These are phyloP conservation scores for Eudemis profundana DNA, from an alignment of 2,888 invertebrate genomes.

Conservation along the genomic window DNA sequence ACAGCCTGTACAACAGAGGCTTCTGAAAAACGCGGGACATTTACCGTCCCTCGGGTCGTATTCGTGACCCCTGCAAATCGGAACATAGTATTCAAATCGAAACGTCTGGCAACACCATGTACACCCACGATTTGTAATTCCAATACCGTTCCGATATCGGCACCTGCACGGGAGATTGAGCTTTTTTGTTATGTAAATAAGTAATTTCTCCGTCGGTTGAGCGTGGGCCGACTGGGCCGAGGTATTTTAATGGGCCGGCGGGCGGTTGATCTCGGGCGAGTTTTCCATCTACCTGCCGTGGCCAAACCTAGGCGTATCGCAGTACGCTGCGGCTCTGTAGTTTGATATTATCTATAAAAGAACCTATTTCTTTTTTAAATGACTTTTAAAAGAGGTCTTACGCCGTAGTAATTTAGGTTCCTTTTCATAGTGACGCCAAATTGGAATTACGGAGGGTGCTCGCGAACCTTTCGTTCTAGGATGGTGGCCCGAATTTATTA, in stretches of 20 bases:
- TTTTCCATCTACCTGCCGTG: constrained; percentile 29
- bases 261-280: constrained; percentile 47
- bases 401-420: background rate
- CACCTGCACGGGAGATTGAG: constrained; percentile 36
- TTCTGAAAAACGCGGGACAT: no score
- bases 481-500: no score
- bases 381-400: background rate
- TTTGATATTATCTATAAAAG: background rate
- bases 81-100: no score
- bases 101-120: no score
- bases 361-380: no score
- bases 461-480: no score
- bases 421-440: background rate
- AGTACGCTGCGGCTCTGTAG: background rate
- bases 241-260: constrained; percentile 69
- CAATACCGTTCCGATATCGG: constrained; percentile 25
- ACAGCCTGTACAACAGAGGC: no score
- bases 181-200: constrained; percentile 51
- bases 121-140: constrained; percentile 39
- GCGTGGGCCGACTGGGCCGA: constrained; percentile 62
- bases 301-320: constrained; percentile 31
- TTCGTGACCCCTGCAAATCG: no score
- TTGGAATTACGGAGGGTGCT: no score
- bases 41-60: no score
- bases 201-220: constrained; percentile 52